These are phyloP conservation scores for Sitobion miscanthi DNA, from an alignment of 1,140 invertebrate genomes.

Conservation along the genomic window DNA sequence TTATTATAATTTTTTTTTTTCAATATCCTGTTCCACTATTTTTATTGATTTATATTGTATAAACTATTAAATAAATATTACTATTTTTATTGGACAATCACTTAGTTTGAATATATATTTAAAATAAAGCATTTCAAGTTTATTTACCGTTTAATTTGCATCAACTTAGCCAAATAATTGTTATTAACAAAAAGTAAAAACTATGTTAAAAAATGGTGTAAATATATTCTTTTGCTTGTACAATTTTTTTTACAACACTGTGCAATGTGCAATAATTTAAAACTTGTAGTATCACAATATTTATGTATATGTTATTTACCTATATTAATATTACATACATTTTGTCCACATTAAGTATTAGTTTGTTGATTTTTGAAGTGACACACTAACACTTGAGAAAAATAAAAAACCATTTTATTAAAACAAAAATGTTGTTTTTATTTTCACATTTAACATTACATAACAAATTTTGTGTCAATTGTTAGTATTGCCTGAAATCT, in stretches of 20 bases:
- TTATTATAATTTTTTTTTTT: background rate
- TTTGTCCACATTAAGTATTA: constrained; percentile 43
- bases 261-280: constrained; percentile 46
- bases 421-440: background rate
- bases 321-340: constrained; percentile 38
- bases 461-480: background rate
- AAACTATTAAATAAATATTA: constrained; percentile 7
- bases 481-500: background rate
- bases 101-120: constrained; percentile 20
- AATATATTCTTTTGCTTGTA: constrained; percentile 44
- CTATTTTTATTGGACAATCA: constrained; percentile 49
- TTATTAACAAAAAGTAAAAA: constrained; percentile 29
- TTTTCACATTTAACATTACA: background rate
- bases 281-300: constrained; percentile 31
- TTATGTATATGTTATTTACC: constrained; percentile 28
- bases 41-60: constrained; percentile 31
- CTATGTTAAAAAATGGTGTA: constrained; percentile 21
- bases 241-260: constrained; percentile 19
- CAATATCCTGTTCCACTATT: background rate
- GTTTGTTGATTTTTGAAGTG: constrained; percentile 37
- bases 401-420: constrained; percentile 31
- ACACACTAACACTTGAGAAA: constrained; percentile 28
- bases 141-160: constrained; percentile 24
- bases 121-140: background rate
- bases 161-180: constrained; percentile 35